Evolutionary conservation across 2,113 vertebrate genomes (phyloP).

Genomic region (Todiramphus saurophagus): DNA sequence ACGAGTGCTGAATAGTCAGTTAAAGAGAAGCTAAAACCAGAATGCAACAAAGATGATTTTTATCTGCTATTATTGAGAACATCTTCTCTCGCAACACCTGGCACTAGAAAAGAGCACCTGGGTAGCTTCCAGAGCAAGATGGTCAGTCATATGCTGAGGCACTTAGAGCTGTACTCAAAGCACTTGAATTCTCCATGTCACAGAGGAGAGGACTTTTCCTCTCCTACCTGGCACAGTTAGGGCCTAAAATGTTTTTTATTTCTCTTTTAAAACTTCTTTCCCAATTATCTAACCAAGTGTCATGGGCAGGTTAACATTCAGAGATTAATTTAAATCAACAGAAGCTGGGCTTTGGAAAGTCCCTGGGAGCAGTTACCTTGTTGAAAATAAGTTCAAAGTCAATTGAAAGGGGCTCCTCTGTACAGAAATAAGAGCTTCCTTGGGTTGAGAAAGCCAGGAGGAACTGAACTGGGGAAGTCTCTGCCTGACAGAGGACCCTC

Average conservation of each 20-base stretch:
- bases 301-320: background rate
- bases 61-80: background rate
- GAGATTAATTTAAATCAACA: background rate
- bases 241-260: background rate
- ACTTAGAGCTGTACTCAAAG: background rate
- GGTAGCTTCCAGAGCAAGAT: background rate
- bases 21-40: background rate
- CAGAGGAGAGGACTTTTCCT: background rate
- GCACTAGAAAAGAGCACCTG: background rate
- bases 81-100: background rate
- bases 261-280: background rate
- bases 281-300: background rate
- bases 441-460: background rate
- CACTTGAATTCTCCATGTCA: background rate
- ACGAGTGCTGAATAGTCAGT: rapidly evolving
- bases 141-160: background rate
- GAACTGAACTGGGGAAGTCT: background rate
- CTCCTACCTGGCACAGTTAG: background rate
- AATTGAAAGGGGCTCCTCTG: background rate
- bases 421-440: background rate
- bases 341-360: background rate
- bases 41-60: background rate
- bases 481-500: rapidly evolving
- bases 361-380: background rate
- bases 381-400: background rate